These are phyloP conservation scores for Isichthys henryi DNA, from an alignment of 2,113 vertebrate genomes.

Conservation along the genomic window DNA sequence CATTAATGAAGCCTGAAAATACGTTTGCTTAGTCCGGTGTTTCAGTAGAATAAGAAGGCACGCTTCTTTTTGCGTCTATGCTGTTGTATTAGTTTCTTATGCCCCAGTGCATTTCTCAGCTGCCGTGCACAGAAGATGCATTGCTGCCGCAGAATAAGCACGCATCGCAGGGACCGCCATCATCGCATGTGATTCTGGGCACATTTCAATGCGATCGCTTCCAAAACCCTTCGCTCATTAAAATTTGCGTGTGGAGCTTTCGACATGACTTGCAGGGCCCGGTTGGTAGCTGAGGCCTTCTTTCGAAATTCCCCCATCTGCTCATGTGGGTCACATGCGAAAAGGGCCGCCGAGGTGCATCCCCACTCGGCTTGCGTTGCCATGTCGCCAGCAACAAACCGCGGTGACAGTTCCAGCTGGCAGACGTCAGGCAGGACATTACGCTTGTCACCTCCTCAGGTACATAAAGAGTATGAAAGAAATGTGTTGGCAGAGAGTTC, in stretches of 20 bases:
- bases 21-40: background rate
- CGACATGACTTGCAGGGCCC: background rate
- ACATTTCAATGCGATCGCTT: background rate
- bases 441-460: background rate
- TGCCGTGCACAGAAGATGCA: background rate
- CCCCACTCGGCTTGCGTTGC: background rate
- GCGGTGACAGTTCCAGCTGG: background rate
- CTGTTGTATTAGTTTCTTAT: background rate
- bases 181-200: background rate
- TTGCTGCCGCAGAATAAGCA: background rate
- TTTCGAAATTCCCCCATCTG: background rate
- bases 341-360: background rate
- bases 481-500: slow-evolving; percentile 12
- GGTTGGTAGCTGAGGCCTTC: background rate
- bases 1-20: background rate
- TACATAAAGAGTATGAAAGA: slow-evolving; percentile 9
- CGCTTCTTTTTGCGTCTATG: background rate
- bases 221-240: slow-evolving; percentile 2
- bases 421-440: slow-evolving; percentile 10
- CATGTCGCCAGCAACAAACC: background rate
- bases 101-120: background rate
- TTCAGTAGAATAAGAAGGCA: background rate
- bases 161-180: background rate
- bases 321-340: background rate
- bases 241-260: background rate